Base-by-base conservation (phyloP, 2,888 invertebrate species). In the Pristionchus fissidentatus region DNA sequence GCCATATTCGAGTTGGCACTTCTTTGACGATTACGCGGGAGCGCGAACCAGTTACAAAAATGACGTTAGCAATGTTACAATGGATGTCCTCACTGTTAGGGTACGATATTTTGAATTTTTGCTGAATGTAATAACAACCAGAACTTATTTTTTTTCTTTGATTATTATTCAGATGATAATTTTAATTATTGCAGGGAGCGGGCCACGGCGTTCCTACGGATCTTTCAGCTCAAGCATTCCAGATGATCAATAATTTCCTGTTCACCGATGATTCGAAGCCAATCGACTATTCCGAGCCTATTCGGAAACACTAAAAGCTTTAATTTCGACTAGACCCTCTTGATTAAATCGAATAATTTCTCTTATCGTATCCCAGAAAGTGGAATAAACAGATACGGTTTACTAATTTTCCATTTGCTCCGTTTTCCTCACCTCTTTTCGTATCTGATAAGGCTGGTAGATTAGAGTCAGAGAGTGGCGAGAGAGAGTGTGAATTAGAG, bases 211-310 rank as follows among this genome's bases (percentile, higher is more conserved):
- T 66, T 0, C 66, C 66, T 22, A 66, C 66, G 26, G 38, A 66
- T 38, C 22, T 66, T 1, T 41, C 66, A 1, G 66, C 66, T 10
- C 66, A 66, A 13, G 66, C 66, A 2, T 66, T 66, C 41, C 66
- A 66, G n/a, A 66, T 66, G 3, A 66, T 66, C 66, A 66, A 66
- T 29, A 66, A 66, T 13, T 66, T 66, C 66, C 4, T 66, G 15
- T 66, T 35, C 15, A 15, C n/a, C 7, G 8, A 70, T 1, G 32
- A 38, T 38, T 41, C 38, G 8, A 2, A 70, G 3, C 3, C 3
- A 22, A 66, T 66, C 41, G n/a, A 70, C 15, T 70, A 70, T 15
- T 70, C 70, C 4, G 38, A 41, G 7, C 70, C 70, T 41, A 70
- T 70, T 70, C 41, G 38, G 10, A 70, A 41, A 10, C 41, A 41